Base-by-base conservation (phyloP, 2,888 invertebrate species). In the Tenthredo livida region DNA sequence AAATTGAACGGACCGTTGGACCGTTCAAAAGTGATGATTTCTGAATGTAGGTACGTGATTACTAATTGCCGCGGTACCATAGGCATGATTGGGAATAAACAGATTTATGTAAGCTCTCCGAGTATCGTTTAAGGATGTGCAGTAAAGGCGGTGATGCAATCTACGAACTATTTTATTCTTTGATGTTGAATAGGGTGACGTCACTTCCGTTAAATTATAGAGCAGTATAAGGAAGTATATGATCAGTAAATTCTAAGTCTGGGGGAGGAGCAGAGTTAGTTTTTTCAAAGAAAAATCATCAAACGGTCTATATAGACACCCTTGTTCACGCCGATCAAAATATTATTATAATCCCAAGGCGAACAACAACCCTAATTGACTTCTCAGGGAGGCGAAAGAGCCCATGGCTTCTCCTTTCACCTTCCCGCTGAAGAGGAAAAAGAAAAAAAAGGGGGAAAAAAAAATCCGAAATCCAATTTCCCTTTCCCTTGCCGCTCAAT, bases 271-370 rank as follows among this genome's bases (percentile, higher is more conserved):
- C 29, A 54, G 50, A 17, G 54, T 15, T 33, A 10, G 9, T 2
- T 61, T 80, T 80, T 80, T 80, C 21, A 29, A 40, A 21, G n/a
- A 40, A 80, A 80, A 61, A 80, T 80, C 80, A 43, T 80, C 61
- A 40, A 61, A 80, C 80, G 80, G 80, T 61, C 67, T 50, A 47
- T n/a, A 73, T 50, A 73, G 84, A 54, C 85, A 85, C 78, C 78
- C 85, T 80, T 54, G 72, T 85, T 85, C 80, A 47, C 58, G 61
- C 78, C 82, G 85, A 85, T 85, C 80, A 85, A 85, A 85, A 85
- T 80, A 80, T 80, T 70, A 43, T 80, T 80, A 77, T 83, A 83
- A 83, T 67, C 67, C 83, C 54, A 29, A 70, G 83, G 83, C 65
- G 83, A 83, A 83, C 67, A 83, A 83, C 67, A 61, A 83, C 83